Conservation (phyloP, 2,888 invertebrate genomes). For the Tillus elongatus region DNA sequence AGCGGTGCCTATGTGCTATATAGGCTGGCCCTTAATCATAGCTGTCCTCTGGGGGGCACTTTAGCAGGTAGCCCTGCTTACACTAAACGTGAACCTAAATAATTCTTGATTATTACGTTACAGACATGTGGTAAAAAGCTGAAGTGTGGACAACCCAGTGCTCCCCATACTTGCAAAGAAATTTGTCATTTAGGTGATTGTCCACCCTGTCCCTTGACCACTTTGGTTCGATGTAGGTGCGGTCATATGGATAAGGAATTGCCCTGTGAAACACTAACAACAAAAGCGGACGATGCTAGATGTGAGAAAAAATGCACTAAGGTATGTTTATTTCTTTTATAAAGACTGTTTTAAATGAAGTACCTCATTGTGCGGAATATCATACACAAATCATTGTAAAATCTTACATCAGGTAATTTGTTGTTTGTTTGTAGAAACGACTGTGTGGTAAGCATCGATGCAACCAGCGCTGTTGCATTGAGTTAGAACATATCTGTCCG, state of each 20-base stretch:
- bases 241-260: conserved; percentile 76
- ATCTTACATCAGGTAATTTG: conserved; percentile 3
- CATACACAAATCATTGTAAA: conserved; percentile 1
- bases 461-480: conserved; percentile 80
- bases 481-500: conserved; percentile 77
- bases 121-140: conserved; percentile 55
- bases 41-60: no score
- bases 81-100: no score
- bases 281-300: conserved; percentile 62
- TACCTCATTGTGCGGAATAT: neutral
- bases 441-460: conserved; percentile 87
- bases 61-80: no score
- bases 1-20: no score
- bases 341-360: neutral
- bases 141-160: conserved; percentile 56
- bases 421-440: conserved; percentile 52
- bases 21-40: no score
- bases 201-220: conserved; percentile 66
- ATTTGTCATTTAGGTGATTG: conserved; percentile 66
- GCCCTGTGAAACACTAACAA: conserved; percentile 61
- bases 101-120: no score
- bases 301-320: conserved; percentile 90
- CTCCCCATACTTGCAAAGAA: conserved; percentile 59
- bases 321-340: conserved; percentile 38
- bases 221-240: conserved; percentile 73